Conservation (phyloP, 2,888 invertebrate species). For the Pachycephus smyrnensis region DNA sequence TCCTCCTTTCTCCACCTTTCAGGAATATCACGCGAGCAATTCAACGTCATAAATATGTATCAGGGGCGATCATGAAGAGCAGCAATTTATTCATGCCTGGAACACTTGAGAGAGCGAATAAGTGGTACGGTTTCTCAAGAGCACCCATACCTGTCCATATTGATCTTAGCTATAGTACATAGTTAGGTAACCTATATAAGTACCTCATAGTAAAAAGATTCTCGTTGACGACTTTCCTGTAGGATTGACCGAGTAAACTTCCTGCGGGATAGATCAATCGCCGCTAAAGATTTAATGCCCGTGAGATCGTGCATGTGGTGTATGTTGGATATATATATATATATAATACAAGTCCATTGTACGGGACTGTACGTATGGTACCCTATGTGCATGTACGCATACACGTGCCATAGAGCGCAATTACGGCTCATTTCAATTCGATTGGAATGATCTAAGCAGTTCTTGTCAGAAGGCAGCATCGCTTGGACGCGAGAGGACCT, state of each 20-base stretch:
- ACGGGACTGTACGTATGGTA: not conserved
- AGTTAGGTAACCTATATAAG: not conserved
- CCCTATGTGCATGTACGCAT: not conserved
- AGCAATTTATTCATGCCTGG: not conserved
- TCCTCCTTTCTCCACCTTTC: not conserved
- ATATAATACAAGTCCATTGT: not conserved
- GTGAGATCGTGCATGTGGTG: not conserved
- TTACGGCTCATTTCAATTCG: not conserved
- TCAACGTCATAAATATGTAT: not conserved
- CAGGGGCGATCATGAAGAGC: not conserved
- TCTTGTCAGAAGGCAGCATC: not conserved
- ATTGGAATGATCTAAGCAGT: not conserved
- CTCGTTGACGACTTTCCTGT: not conserved
- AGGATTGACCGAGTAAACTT: not conserved
- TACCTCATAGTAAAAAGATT: not conserved
- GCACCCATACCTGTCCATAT: not conserved
- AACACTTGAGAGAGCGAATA: not conserved
- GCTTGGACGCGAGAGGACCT: conserved; percentile 13
- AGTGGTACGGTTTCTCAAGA: not conserved
- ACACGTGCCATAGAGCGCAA: not conserved
- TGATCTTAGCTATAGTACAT: not conserved
- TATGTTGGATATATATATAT: not conserved
- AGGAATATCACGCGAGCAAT: not conserved
- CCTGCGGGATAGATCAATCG: not conserved
- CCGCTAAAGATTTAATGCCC: not conserved